Evolutionary conservation across 2,888 invertebrate species (phyloP).

Genomic region (Lycaena phlaeas): DNA sequence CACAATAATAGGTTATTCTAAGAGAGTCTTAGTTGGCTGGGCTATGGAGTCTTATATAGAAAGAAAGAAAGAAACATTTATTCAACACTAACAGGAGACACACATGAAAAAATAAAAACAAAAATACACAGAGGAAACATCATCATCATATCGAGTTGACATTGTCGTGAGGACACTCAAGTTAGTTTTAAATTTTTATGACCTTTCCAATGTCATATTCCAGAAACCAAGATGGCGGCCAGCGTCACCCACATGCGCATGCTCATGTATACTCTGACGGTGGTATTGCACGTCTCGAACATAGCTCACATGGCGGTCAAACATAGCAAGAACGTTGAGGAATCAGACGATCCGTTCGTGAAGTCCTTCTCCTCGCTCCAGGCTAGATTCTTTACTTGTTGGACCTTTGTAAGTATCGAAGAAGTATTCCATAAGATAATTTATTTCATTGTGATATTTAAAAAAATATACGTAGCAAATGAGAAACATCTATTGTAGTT

Average conservation of each 20-base stretch:
- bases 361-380: slow-evolving; percentile 26
- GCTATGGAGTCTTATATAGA: too few species aligned
- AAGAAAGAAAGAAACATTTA: too few species aligned
- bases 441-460: neutral
- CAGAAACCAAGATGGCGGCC: neutral
- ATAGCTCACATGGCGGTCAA: slow-evolving; percentile 23
- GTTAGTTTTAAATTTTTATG: too few species aligned
- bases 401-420: slow-evolving; percentile 41
- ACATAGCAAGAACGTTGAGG: slow-evolving; percentile 11
- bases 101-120: too few species aligned
- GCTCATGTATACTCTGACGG: slow-evolving; percentile 18
- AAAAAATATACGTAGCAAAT: neutral
- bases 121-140: too few species aligned
- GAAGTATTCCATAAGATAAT: neutral
- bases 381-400: slow-evolving; percentile 38
- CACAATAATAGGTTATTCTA: too few species aligned
- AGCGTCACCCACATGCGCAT: neutral
- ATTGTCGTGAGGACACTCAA: too few species aligned
- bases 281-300: slow-evolving; percentile 33
- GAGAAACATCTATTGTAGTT: too few species aligned
- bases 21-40: too few species aligned
- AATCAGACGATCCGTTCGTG: slow-evolving; percentile 21
- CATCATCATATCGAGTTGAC: too few species aligned
- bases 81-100: too few species aligned
- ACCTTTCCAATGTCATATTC: too few species aligned